phyloP scores from a whole-genome alignment of 2,888 invertebrate species.

The Ormyrus pomaceus region DNA sequence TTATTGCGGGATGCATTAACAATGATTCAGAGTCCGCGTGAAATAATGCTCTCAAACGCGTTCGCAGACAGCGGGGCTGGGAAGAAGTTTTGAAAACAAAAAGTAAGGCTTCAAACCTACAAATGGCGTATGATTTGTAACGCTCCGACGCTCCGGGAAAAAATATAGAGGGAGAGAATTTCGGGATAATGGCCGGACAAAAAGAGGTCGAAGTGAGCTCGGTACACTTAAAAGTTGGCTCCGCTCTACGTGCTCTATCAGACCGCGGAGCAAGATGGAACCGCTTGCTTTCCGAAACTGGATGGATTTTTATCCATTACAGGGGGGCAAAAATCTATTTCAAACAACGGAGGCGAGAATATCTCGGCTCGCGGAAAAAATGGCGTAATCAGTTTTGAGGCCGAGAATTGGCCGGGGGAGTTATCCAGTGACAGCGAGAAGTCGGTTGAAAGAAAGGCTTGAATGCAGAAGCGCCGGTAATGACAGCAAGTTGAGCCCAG shows the following conservation, averaged over 20 bases:
- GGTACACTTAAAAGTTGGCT: conserved; percentile 29
- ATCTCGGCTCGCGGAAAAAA: not conserved
- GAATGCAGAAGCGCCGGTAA: conserved; percentile 44
- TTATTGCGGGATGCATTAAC: no score
- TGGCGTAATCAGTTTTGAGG: not conserved
- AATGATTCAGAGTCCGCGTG: no score
- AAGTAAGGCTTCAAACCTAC: not conserved
- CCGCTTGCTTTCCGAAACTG: not conserved
- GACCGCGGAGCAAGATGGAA: not conserved
- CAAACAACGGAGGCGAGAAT: not conserved
- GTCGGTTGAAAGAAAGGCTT: conserved; percentile 44
- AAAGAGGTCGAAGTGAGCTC: not conserved
- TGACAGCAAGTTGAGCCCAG: conserved; percentile 25
- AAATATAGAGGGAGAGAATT: not conserved
- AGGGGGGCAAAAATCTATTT: not conserved
- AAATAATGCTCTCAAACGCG: no score
- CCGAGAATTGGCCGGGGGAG: not conserved
- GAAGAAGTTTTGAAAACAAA: no score
- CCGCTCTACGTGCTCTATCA: conserved; percentile 1
- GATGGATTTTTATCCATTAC: not conserved
- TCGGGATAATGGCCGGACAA: conserved; percentile 5
- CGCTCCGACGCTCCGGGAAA: not conserved
- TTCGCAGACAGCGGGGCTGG: no score
- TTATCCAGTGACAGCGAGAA: conserved; percentile 31
- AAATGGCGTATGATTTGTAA: conserved; percentile 18